These are phyloP conservation scores for Neotoma lepida DNA, from an alignment of 2,113 vertebrate species.

Conservation along the genomic window DNA sequence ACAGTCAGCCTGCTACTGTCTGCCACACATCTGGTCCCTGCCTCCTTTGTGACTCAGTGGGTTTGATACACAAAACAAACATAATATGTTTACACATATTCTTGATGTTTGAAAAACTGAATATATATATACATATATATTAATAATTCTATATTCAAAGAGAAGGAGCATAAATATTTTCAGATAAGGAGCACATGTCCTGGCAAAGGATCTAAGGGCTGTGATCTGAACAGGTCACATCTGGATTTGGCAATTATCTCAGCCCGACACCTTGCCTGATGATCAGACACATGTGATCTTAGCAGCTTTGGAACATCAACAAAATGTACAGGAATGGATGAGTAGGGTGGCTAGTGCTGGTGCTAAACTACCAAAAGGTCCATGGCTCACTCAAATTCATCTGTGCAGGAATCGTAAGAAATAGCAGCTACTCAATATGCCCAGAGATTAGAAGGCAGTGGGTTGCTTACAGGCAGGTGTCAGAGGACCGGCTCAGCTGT, in stretches of 20 bases:
- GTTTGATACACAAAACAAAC: neutral
- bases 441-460: neutral
- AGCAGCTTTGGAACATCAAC: slow-evolving; percentile 24
- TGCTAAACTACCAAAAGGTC: slow-evolving; percentile 12
- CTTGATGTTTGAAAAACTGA: slow-evolving; percentile 52
- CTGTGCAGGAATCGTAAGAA: neutral
- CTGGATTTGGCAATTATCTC: slow-evolving; percentile 50
- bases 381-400: neutral
- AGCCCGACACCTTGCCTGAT: slow-evolving; percentile 71
- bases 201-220: slow-evolving; percentile 70
- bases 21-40: fast-evolving
- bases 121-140: neutral
- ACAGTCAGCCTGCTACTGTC: neutral
- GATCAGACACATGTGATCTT: slow-evolving; percentile 50
- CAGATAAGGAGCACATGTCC: slow-evolving; percentile 54
- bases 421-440: neutral
- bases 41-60: neutral
- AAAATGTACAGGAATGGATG: neutral
- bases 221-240: slow-evolving; percentile 69
- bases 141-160: neutral
- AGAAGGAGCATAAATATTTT: slow-evolving; percentile 62
- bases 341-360: neutral
- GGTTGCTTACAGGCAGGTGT: neutral
- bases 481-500: neutral
- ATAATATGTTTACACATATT: neutral